phyloP scores from a whole-genome alignment of 2,797 vertebrate genomes.

The Mustela erminea region DNA sequence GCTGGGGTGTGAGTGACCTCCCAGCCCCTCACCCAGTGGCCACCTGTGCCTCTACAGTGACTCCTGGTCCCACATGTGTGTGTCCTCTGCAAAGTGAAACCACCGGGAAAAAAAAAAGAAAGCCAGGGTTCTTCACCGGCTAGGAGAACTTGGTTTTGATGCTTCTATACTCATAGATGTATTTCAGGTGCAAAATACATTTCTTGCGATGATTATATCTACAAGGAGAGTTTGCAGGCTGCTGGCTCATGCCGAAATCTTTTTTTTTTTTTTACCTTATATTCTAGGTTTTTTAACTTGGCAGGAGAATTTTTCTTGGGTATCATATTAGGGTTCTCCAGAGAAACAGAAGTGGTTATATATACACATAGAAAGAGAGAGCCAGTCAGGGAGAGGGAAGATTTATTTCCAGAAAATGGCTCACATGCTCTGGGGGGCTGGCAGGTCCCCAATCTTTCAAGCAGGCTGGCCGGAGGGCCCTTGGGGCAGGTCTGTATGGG shows the following conservation, averaged over 20 bases:
- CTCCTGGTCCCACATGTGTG: fast-evolving
- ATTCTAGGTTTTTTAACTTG: neutral
- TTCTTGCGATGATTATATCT: neutral
- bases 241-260: fast-evolving
- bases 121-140: no score
- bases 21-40: fast-evolving
- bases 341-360: neutral
- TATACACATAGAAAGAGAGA: no score
- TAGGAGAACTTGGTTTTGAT: no score
- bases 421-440: neutral
- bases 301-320: neutral
- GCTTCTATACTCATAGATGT: fast-evolving
- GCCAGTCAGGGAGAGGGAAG: neutral
- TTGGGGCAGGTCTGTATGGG: no score
- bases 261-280: no score
- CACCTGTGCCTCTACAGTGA: fast-evolving
- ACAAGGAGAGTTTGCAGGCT: no score
- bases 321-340: neutral
- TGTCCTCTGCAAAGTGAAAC: neutral
- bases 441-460: no score
- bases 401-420: neutral
- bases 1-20: fast-evolving
- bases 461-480: neutral
- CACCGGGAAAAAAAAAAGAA: no score
- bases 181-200: neutral